phyloP scores from a whole-genome alignment of 1,140 invertebrate species.

The Oppia nitens region DNA sequence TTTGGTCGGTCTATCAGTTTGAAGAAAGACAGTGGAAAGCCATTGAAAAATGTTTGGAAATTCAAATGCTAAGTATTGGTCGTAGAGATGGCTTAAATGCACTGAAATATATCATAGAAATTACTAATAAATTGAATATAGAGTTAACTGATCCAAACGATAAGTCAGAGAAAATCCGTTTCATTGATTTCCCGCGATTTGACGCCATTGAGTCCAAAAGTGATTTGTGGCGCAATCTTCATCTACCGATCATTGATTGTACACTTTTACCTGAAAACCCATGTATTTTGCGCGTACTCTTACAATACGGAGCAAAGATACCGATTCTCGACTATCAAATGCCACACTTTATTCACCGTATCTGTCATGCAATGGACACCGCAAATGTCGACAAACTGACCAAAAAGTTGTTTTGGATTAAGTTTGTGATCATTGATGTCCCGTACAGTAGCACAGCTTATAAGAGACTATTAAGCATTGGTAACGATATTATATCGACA shows the following conservation, averaged over 20 bases:
- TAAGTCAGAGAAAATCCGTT: neutral
- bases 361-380: neutral
- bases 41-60: neutral
- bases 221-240: neutral
- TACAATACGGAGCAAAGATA: neutral
- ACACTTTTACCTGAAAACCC: neutral
- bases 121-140: neutral
- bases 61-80: neutral
- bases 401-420: neutral
- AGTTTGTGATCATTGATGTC: neutral
- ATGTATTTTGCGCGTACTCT: neutral
- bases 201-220: neutral
- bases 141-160: neutral
- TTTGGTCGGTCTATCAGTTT: neutral
- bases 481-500: neutral
- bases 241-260: neutral
- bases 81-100: neutral
- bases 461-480: neutral
- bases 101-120: neutral
- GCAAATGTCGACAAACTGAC: neutral
- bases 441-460: neutral
- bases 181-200: neutral
- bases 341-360: neutral
- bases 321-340: neutral
- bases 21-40: neutral